phyloP scores from a whole-genome alignment of 92 coral and sea anemone genomes.

The Epizoanthus rinbou region DNA sequence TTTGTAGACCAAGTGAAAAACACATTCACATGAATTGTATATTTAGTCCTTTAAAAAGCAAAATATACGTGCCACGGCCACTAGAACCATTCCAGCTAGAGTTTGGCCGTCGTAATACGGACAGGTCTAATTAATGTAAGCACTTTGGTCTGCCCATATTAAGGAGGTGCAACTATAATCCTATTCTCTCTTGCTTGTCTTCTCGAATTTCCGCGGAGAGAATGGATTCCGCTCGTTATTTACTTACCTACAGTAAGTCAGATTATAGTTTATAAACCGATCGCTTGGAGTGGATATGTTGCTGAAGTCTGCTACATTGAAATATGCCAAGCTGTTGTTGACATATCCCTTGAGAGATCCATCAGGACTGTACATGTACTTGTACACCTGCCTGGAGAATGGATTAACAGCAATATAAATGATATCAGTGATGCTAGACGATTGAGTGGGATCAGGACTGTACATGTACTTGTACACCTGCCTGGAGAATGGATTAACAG shows the following conservation, averaged over 20 bases:
- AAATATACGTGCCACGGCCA: too few relatives aligned
- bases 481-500: constrained; percentile 1
- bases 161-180: too few relatives aligned
- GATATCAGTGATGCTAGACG: too few relatives aligned
- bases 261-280: constrained; percentile 39
- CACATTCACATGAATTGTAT: too few relatives aligned
- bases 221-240: not conserved
- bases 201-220: not conserved
- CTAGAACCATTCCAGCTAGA: too few relatives aligned
- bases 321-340: constrained; percentile 48
- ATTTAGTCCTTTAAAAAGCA: too few relatives aligned
- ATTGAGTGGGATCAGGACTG: constrained; percentile 25
- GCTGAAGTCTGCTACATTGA: constrained; percentile 49
- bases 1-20: too few relatives aligned
- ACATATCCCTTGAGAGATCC: constrained; percentile 49
- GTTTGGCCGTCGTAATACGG: too few relatives aligned
- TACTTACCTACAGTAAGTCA: constrained; percentile 57
- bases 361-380: constrained; percentile 50
- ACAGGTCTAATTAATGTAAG: too few relatives aligned
- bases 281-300: constrained; percentile 28
- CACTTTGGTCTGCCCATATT: too few relatives aligned
- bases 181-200: too few relatives aligned
- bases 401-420: not conserved
- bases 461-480: constrained; percentile 47
- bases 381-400: constrained; percentile 43